Evolutionary conservation across 2,113 vertebrate genomes (phyloP), one percentile per base, ranked within the genome.

Genomic region (Prietella phreatophila): DNA sequence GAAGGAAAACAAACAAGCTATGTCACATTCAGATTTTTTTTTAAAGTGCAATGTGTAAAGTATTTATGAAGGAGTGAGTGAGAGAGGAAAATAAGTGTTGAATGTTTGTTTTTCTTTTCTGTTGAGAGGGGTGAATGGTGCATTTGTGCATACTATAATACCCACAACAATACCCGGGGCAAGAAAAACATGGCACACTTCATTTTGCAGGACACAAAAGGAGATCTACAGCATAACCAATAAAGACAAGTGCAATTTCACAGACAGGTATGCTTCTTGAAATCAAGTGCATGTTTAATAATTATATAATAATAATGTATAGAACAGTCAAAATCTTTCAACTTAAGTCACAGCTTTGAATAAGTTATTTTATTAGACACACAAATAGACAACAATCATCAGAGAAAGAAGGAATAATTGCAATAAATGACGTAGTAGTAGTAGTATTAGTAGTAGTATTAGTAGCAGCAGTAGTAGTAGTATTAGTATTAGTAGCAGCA

Each of bases 1-100:
- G 91, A 93, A 91, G 27, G 92, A 92, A 82, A 92, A 92, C 89
- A 94, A 94, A 91, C 89, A 92, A 89, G 90, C 67, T 80, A 25
- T 69, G 53, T 42, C 86, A 90, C 83, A 86, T 76, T 84, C 81
- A 78, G 91, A 50, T 27, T 89, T 88, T 82, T 88, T 42, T 89
- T 86, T 88, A 63, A 91, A 90, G 89, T 83, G 89, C 87, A 91
- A 55, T 75, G 11, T 63, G 86, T 53, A 81, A 27, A 73, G 65
- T 30, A 33, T 55, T 80, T 67, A 85, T 90, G 73, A 71, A 71
- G 47, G 30, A 60, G 69, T 15, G 42, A 83, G 79, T 47, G 36
- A 36, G 76, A 56, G 55, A 73, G 58, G 25, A 71, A 79, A 75
- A 30, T 39, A 53, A 36, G 39, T 30, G 17, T 65, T 86, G 47